phyloP scores from a whole-genome alignment of 2,888 invertebrate genomes.

The Drosophila nr. fundita region DNA sequence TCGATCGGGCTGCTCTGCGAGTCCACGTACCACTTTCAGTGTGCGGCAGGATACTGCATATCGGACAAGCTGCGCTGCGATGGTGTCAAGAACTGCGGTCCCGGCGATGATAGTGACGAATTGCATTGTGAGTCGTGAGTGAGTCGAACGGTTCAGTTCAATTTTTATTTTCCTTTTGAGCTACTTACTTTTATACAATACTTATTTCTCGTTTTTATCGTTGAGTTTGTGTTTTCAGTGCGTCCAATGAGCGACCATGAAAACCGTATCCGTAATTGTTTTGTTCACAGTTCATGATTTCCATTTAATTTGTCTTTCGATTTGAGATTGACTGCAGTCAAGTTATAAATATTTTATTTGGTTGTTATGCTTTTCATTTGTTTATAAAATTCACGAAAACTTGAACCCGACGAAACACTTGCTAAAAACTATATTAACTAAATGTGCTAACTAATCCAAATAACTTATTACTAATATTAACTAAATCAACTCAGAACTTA shows the following conservation, averaged over 20 bases:
- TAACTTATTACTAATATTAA: conserved; percentile 37
- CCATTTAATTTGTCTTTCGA: conserved; percentile 28
- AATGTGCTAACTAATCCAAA: conserved; percentile 42
- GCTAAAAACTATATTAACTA: conserved; percentile 64
- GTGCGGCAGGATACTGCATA: conserved; percentile 92
- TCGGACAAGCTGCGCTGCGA: conserved; percentile 91
- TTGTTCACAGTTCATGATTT: conserved; percentile 31
- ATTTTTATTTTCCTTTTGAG: conserved; percentile 80
- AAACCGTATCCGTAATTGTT: conserved; percentile 35
- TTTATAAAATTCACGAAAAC: conserved; percentile 75
- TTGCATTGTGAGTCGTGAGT: conserved; percentile 86
- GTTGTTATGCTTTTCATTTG: conserved; percentile 56
- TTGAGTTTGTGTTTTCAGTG: conserved; percentile 62
- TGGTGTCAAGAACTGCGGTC: conserved; percentile 91
- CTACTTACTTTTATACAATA: conserved; percentile 43
- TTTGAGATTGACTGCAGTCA: conserved; percentile 31
- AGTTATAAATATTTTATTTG: conserved; percentile 14
- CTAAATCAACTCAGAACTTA: conserved; percentile 35
- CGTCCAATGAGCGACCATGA: conserved; percentile 47
- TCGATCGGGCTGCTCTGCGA: conserved; percentile 85
- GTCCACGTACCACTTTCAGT: conserved; percentile 90
- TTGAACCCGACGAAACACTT: conserved; percentile 85
- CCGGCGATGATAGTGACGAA: conserved; percentile 85
- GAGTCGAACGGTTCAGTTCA: conserved; percentile 86
- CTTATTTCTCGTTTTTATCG: conserved; percentile 36